Conservation (phyloP, 2,888 invertebrate species). For the Lathronympha strigana region DNA sequence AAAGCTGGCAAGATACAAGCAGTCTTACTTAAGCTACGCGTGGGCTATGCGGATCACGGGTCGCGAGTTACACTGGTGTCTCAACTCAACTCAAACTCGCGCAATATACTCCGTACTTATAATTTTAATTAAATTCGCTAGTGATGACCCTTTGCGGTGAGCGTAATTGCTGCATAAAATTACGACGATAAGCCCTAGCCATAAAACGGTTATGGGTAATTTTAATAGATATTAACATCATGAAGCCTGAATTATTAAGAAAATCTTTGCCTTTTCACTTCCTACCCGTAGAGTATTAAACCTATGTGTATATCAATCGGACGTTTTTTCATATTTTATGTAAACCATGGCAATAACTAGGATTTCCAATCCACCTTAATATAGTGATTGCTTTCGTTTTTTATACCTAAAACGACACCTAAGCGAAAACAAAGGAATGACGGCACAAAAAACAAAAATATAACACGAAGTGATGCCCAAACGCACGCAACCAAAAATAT, state of each 20-base stretch:
- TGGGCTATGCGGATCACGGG: not conserved
- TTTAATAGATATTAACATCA: slow-evolving; percentile 52
- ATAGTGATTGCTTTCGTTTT: not conserved
- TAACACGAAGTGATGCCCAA: slow-evolving; percentile 46
- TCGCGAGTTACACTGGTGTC: not conserved
- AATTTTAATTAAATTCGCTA: slow-evolving; percentile 46
- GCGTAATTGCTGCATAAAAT: slow-evolving; percentile 43
- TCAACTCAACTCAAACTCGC: not conserved
- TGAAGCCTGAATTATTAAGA: slow-evolving; percentile 19
- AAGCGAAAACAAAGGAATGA: slow-evolving; percentile 25
- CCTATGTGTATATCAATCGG: too few species aligned
- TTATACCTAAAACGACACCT: slow-evolving; percentile 10
- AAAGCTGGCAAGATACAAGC: too few species aligned
- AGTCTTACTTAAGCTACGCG: not conserved
- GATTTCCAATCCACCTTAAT: not conserved
- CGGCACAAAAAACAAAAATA: slow-evolving; percentile 29
- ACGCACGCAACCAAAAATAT: slow-evolving; percentile 16
- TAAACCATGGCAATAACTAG: not conserved
- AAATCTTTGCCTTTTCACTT: too few species aligned
- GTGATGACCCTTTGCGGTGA: slow-evolving; percentile 44
- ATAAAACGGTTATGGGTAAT: slow-evolving; percentile 45
- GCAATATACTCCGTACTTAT: slow-evolving; percentile 34
- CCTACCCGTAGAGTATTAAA: too few species aligned
- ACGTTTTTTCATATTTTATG: too few species aligned
- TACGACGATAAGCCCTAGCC: slow-evolving; percentile 26